Conservation (phyloP, 1,140 invertebrate species). For the Solenopsis fugax region DNA sequence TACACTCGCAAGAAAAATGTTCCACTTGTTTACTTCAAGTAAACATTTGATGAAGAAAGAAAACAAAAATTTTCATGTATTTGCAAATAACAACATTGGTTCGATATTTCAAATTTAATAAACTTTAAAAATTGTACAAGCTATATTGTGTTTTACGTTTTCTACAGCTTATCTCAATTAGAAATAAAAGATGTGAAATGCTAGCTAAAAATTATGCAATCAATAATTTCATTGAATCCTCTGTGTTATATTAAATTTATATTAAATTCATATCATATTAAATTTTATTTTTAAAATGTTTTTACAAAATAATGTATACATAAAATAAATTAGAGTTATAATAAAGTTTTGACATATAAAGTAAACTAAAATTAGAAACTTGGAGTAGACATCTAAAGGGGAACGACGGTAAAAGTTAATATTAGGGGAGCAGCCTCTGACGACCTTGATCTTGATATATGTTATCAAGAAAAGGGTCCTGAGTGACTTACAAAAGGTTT, state of each 20-base stretch:
- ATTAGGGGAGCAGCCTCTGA: too few relatives aligned
- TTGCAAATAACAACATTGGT: constrained; percentile 15
- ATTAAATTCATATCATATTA: neutral
- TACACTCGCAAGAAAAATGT: neutral
- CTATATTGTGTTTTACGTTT: neutral
- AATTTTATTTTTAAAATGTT: neutral
- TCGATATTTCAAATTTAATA: neutral
- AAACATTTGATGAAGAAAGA: neutral
- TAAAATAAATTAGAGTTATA: neutral
- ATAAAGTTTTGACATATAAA: neutral
- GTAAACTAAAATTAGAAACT: neutral
- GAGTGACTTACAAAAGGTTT: too few relatives aligned
- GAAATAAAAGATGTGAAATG: neutral
- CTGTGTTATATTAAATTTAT: neutral
- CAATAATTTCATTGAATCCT: neutral
- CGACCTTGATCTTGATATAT: too few relatives aligned
- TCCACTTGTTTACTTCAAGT: neutral
- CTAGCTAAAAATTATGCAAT: neutral
- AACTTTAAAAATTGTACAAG: neutral
- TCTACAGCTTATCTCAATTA: neutral
- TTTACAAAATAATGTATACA: neutral
- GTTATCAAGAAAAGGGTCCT: too few relatives aligned
- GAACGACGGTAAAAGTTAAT: too few relatives aligned
- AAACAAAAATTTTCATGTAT: neutral
- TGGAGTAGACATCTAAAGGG: neutral